Evolutionary conservation across 2,113 vertebrate species (phyloP).

Genomic region (Pristiophorus japonicus): DNA sequence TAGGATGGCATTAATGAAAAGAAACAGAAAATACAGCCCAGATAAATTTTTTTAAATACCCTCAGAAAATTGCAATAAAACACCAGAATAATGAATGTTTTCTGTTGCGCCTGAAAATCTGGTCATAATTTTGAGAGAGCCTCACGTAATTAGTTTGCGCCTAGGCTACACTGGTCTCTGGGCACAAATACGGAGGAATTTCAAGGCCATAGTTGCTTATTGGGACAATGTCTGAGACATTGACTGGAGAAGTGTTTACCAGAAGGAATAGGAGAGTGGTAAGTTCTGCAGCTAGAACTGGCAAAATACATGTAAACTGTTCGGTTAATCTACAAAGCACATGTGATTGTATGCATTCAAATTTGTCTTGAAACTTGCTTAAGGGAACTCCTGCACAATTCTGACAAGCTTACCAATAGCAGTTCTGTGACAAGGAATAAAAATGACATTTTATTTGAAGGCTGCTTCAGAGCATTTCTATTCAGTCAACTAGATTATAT

Average conservation of each 20-base stretch:
- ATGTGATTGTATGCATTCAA: not conserved
- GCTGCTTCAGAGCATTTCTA: slow-evolving; percentile 1
- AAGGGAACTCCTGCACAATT: not conserved
- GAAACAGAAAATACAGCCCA: not conserved
- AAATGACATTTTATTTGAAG: slow-evolving; percentile 17
- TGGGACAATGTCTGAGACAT: not conserved
- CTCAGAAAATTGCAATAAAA: not conserved
- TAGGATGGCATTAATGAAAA: not conserved
- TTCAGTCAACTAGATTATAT: slow-evolving; percentile 15
- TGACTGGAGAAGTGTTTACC: not conserved
- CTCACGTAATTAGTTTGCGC: not conserved
- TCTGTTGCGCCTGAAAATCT: not conserved
- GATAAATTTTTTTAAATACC: not conserved
- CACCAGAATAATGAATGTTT: not conserved
- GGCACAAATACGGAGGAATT: not conserved
- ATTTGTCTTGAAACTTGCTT: not conserved
- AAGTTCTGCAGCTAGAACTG: not conserved
- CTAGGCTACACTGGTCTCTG: not conserved
- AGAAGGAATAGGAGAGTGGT: not conserved
- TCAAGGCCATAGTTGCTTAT: not conserved
- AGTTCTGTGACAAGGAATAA: slow-evolving; percentile 13
- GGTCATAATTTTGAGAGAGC: not conserved
- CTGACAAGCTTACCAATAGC: slow-evolving; percentile 7
- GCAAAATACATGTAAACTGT: not conserved
- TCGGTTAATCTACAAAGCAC: not conserved